Percentiles rank a stretch among this genome's conserved stretches.
Conservation (phyloP, 2,113 vertebrate genomes). For the Dolichotis patagonum region DNA sequence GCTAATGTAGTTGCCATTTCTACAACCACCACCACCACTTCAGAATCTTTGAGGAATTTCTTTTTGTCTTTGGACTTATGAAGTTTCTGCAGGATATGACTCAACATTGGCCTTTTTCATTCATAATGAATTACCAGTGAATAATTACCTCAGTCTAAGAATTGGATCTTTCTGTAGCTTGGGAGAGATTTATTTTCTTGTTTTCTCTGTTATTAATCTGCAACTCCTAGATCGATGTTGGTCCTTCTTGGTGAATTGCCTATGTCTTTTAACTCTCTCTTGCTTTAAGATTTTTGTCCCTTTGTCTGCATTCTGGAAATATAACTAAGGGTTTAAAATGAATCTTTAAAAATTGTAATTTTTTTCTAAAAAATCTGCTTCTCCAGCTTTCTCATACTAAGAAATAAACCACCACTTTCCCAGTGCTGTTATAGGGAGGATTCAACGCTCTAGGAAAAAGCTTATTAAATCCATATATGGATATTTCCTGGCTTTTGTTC, state of each 20-base stretch:
- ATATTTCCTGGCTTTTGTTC: too few species aligned
- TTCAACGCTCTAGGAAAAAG: too few species aligned
- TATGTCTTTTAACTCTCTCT: not conserved
- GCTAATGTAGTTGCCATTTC: not conserved
- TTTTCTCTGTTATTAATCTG: conserved; percentile 1
- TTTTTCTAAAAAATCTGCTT: too few species aligned
- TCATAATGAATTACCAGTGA: not conserved
- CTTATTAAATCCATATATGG: too few species aligned
- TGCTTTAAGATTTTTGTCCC: not conserved
- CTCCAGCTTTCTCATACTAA: too few species aligned
- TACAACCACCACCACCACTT: not conserved
- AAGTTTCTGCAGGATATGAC: not conserved
- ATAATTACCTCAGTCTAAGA: not conserved
- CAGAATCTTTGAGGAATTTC: not conserved
- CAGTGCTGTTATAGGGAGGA: too few species aligned
- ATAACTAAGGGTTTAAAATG: too few species aligned
- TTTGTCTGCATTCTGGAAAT: not conserved
- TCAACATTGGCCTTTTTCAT: conserved; percentile 2
- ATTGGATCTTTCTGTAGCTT: not conserved
- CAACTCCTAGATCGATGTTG: not conserved
- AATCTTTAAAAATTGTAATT: too few species aligned
- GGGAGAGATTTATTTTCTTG: not conserved
- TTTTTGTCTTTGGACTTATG: conserved; percentile 11
- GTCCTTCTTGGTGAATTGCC: not conserved
- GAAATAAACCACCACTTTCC: too few species aligned